A percentile compares a stretch with the other conserved stretches of the same genome.
These are phyloP conservation scores for Salvelinus alpinus DNA, from an alignment of 2,113 vertebrate species.

Conservation along the genomic window DNA sequence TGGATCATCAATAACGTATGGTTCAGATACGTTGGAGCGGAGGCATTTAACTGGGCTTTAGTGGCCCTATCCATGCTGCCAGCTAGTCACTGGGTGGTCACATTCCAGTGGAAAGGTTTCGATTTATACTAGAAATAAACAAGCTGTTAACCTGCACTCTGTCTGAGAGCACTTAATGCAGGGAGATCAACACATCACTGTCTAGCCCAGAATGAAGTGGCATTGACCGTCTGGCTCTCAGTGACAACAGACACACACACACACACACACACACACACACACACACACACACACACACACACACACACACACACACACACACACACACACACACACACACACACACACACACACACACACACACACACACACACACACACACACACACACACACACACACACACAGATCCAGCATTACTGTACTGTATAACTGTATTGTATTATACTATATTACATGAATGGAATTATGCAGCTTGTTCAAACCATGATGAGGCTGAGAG, in stretches of 20 bases:
- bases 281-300: no score
- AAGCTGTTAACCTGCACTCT: slow-evolving; percentile 10
- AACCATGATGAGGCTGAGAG: no score
- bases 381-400: no score
- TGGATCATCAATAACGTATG: slow-evolving; percentile 55
- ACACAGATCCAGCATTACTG: not conserved
- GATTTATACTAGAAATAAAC: slow-evolving; percentile 27
- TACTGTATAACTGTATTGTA: no score
- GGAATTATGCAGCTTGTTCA: no score
- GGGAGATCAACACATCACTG: slow-evolving; percentile 8
- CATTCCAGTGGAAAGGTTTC: slow-evolving; percentile 30
- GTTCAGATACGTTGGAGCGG: slow-evolving; percentile 30
- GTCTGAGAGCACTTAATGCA: slow-evolving; percentile 9
- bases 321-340: not conserved
- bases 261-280: not conserved
- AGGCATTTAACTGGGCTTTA: slow-evolving; percentile 40
- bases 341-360: not conserved
- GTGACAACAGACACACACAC: not conserved
- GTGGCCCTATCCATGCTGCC: slow-evolving; percentile 8
- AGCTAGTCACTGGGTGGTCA: slow-evolving; percentile 26
- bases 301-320: no score
- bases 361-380: no score
- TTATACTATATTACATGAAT: no score
- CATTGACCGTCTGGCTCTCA: slow-evolving; percentile 7
- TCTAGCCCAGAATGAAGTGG: slow-evolving; percentile 12